Conservation (phyloP, 1,140 invertebrate species). For the Leptinotarsa texana region DNA sequence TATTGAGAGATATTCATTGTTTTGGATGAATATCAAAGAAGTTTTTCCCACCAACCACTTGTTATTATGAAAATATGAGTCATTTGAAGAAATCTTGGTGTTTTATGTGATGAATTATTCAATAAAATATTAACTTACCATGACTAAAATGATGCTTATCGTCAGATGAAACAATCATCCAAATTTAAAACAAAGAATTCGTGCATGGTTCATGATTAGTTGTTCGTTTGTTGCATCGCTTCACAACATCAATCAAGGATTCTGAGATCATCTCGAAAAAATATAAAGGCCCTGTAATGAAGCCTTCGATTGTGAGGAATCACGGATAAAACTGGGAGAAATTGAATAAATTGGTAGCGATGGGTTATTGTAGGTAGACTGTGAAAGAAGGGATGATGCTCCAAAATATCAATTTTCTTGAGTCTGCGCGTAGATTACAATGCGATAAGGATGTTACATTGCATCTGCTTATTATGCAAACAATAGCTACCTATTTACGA, state of each 20-base stretch:
- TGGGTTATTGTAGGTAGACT: background rate
- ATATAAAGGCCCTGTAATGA: background rate
- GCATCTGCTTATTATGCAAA: no score
- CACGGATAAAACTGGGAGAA: background rate
- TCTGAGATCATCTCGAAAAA: constrained; percentile 12
- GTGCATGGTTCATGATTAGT: background rate
- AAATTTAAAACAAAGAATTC: constrained; percentile 8
- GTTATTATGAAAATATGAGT: background rate
- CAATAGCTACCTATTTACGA: no score
- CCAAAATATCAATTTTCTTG: constrained; percentile 10
- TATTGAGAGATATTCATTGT: no score
- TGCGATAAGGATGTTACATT: constrained; percentile 3
- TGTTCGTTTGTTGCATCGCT: background rate
- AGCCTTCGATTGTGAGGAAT: background rate
- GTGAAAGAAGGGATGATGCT: background rate
- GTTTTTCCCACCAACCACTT: background rate
- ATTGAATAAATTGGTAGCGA: background rate
- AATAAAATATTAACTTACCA: constrained; percentile 3
- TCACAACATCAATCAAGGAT: background rate
- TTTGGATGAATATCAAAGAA: background rate
- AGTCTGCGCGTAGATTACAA: constrained; percentile 15
- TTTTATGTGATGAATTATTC: background rate
- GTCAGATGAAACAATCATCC: background rate
- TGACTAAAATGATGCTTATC: background rate
- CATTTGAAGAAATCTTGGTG: background rate